These are phyloP conservation scores for Diachasma alloeum DNA, from an alignment of 1,140 invertebrate genomes.

Conservation along the genomic window DNA sequence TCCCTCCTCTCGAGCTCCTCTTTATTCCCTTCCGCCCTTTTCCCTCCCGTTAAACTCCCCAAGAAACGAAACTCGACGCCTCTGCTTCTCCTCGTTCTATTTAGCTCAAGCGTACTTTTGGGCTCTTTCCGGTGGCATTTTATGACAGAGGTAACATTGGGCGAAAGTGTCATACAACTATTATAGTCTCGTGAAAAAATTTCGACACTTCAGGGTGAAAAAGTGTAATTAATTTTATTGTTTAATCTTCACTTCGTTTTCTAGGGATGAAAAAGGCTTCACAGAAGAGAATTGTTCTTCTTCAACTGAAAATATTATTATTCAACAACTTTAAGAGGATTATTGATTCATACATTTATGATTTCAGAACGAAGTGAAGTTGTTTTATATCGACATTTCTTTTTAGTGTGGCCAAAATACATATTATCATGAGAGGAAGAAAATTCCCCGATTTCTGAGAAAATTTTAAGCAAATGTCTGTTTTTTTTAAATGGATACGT, in stretches of 20 bases:
- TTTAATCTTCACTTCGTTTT: background rate
- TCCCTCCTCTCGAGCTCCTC: background rate
- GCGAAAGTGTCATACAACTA: background rate
- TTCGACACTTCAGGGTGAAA: background rate
- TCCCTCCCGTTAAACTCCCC: background rate
- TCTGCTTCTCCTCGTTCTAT: background rate
- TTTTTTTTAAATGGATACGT: too few relatives aligned
- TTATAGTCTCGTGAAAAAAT: background rate
- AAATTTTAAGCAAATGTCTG: too few relatives aligned
- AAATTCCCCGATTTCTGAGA: too few relatives aligned
- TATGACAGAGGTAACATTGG: constrained; percentile 3
- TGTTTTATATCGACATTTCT: too few relatives aligned
- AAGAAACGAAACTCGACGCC: background rate
- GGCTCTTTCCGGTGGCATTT: background rate
- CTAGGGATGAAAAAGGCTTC: too few relatives aligned
- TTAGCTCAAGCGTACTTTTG: background rate
- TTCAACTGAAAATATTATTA: too few relatives aligned
- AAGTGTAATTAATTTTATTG: background rate
- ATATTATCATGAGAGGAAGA: too few relatives aligned
- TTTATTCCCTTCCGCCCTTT: constrained; percentile 6
- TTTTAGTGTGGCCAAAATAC: too few relatives aligned
- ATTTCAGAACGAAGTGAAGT: too few relatives aligned
- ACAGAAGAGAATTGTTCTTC: too few relatives aligned
- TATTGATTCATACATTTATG: too few relatives aligned
- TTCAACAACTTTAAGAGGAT: too few relatives aligned